A percentile compares a stretch with the other conserved stretches of the same genome.
These are phyloP conservation scores for Calyptommatus sinebrachiatus DNA, from an alignment of 2,113 vertebrate species.

Conservation along the genomic window DNA sequence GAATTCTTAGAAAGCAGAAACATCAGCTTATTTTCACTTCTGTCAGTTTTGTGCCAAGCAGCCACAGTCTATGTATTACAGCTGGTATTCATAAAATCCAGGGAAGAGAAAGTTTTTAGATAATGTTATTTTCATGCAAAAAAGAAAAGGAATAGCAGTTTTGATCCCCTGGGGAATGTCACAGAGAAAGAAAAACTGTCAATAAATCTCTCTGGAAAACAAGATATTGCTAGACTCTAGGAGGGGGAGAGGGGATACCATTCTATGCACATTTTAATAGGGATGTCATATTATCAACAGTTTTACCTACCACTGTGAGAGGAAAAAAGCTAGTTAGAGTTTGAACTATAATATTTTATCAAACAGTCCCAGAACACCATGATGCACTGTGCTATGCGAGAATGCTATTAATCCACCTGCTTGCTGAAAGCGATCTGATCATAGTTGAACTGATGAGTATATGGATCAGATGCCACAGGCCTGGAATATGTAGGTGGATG, in stretches of 20 bases:
- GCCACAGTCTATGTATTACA: not conserved
- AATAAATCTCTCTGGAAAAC: not conserved
- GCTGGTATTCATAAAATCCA: not conserved
- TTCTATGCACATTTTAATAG: constrained; percentile 13
- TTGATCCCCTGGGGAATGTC: not conserved
- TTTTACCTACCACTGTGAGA: accelerated
- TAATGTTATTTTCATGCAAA: constrained; percentile 25
- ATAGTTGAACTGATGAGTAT: no score
- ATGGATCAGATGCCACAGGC: no score
- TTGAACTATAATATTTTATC: not conserved
- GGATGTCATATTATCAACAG: not conserved
- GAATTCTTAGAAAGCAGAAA: constrained; percentile 23
- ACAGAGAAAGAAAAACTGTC: not conserved
- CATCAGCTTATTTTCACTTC: not conserved
- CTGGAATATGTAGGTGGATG: no score
- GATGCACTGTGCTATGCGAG: not conserved
- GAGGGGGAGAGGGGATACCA: not conserved
- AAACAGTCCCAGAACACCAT: not conserved
- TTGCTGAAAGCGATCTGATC: not conserved
- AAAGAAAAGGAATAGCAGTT: not conserved
- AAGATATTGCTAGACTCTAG: not conserved
- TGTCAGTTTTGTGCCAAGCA: not conserved
- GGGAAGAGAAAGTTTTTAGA: not conserved
- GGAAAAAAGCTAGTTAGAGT: not conserved
- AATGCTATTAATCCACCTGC: not conserved